phyloP scores from a whole-genome alignment of 2,888 invertebrate genomes.

The Neoascia interrupta region DNA sequence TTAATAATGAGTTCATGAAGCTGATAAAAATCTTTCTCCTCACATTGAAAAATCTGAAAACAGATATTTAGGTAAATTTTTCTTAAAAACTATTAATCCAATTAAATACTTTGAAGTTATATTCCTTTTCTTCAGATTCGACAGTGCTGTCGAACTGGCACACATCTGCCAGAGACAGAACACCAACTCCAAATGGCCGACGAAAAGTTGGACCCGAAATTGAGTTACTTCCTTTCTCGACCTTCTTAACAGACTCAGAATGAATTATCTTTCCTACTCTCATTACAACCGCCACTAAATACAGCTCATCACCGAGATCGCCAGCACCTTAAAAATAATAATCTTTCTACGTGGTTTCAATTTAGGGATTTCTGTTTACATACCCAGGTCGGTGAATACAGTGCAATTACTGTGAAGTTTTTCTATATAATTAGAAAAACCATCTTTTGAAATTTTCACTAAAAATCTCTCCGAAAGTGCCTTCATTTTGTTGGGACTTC shows the following conservation, averaged over 20 bases:
- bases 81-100: no score
- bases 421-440: conserved; percentile 93
- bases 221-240: conserved; percentile 75
- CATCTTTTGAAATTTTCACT: conserved; percentile 93
- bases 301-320: conserved; percentile 91
- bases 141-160: conserved; percentile 81
- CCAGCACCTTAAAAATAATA: conserved; percentile 83
- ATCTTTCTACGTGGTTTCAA: conserved; percentile 26
- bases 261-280: conserved; percentile 91
- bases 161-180: conserved; percentile 87
- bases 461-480: conserved; percentile 94
- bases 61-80: conserved; percentile 3
- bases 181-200: conserved; percentile 93
- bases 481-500: conserved; percentile 84
- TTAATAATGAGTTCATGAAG: conserved; percentile 93
- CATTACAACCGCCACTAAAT: conserved; percentile 93
- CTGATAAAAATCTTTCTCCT: conserved; percentile 94
- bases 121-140: conserved; percentile 86
- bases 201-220: conserved; percentile 80
- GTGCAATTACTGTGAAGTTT: conserved; percentile 93
- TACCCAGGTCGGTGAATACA: conserved; percentile 88
- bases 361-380: conserved; percentile 71
- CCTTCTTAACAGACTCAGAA: conserved; percentile 78
- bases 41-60: conserved; percentile 88
- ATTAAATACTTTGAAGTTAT: conserved; percentile 85